Evolutionary conservation across 1,140 invertebrate genomes (phyloP), one percentile per base, ranked within the genome.

Genomic region (Cotesia typhae): DNA sequence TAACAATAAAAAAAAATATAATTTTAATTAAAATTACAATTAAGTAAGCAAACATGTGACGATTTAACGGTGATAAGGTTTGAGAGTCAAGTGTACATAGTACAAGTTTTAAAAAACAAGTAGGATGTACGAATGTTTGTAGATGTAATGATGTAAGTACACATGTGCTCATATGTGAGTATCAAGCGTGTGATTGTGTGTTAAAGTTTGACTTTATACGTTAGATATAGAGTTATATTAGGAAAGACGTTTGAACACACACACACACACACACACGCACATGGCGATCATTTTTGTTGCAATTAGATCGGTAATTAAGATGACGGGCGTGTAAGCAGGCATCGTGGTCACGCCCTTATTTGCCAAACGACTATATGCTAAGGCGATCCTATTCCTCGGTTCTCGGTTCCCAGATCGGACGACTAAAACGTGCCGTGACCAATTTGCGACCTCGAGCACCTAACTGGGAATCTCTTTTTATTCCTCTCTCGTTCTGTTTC

Each of bases 221-320:
- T 28, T 28, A 28, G 28, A 28, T 28, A 28, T 70, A 4, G 70
- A 53, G 61, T 17, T 35, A 20, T 51, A 20, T 66, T 66, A 20
- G 47, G 17, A 66, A 52, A 66, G 64, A 52, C 37, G 28, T 36
- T 12, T 51, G 35, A 65, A 38, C 63, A 65, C 41, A 17, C 63
- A 17, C 1, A 38, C 63, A 65, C 41, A 17, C 63, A 17, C 63
- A 65, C 41, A 17, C 63, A 38, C 63, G 52, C 17, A 17, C 63
- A 38, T 41, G 28, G 53, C 41, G 68, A 67, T 74, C 69, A 35
- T 51, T 70, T 67, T 67, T 69, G 52, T 71, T 63, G 68, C 68
- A 74, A 74, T 74, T 74, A 74, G 72, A 71, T 71, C 75, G 17
- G 59, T 70, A 71, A 73, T 74, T 67, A 74, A 71, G 70, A 74